Conservation (phyloP, 1,140 invertebrate genomes). For the Telenomus remus region DNA sequence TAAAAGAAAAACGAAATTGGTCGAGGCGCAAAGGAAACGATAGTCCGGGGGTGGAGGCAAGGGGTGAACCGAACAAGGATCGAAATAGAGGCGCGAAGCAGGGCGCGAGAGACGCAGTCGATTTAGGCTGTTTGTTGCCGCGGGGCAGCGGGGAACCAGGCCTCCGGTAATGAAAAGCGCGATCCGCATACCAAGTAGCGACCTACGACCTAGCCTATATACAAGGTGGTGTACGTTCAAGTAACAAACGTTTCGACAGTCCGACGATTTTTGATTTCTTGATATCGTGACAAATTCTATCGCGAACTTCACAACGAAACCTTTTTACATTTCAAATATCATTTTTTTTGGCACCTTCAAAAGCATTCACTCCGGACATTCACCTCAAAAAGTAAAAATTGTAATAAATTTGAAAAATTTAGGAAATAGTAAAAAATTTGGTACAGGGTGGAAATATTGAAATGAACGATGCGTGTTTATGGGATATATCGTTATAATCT, state of each 20-base stretch:
- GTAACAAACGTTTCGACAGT: conserved; percentile 57
- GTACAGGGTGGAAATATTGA: conserved; percentile 12
- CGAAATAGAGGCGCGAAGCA: conserved; percentile 41
- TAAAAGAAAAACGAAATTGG: conserved; percentile 48
- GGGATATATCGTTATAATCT: conserved; percentile 22
- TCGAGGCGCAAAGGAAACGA: conserved; percentile 34
- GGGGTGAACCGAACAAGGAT: conserved; percentile 41
- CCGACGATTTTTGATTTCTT: conserved; percentile 35
- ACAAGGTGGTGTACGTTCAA: conserved; percentile 59
- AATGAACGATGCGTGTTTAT: conserved; percentile 32
- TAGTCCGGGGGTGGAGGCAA: conserved; percentile 32
- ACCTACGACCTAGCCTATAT: conserved; percentile 71
- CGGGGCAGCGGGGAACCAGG: conserved; percentile 67
- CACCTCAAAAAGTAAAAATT: no score
- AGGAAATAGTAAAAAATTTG: no score
- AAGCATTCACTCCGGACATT: no score
- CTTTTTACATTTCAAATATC: conserved; percentile 26
- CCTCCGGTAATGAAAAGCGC: conserved; percentile 76
- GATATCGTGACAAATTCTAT: conserved; percentile 52
- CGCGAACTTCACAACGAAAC: conserved; percentile 19
- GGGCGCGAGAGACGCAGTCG: conserved; percentile 64
- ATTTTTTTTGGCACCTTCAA: background rate
- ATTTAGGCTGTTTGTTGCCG: conserved; percentile 75
- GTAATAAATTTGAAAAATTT: no score
- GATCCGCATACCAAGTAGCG: conserved; percentile 76